Evolutionary conservation across 2,888 invertebrate species (phyloP), one percentile per base, ranked within the genome.

Genomic region (Rhodophaea formosa): DNA sequence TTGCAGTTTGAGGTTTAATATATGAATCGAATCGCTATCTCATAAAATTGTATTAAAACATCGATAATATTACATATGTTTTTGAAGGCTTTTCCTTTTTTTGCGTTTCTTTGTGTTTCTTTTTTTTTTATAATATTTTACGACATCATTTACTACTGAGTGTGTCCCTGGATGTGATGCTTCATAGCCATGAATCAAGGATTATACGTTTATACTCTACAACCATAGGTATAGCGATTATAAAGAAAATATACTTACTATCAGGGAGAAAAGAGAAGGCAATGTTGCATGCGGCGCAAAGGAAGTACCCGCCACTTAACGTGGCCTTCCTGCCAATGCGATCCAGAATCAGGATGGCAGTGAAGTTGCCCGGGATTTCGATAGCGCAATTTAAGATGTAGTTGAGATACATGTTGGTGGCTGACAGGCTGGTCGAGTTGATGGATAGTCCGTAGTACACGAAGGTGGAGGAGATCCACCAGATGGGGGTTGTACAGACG

Each of bases 351-450:
- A 93, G 72, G 53, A 92, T 92, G 0, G 94, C 93, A 39, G 92
- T 67, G 68, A 93, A 82, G 71, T 93, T 94, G 0, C 94, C 95
- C 0, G 95, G 95, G 57, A 95, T 93, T 76, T 95, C 95, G 3
- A 93, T 92, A 8, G 92, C 75, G 0, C 92, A 82, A 5, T 93
- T 93, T 17, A 93, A 79, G 58, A 94, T 90, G 71, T 94, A 95
- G 80, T 94, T 95, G 10, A 93, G 55, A 74, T 94, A 94, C 15
- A 71, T 90, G 74, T 94, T 93, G 16, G 43, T 44, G 1, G 94
- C 94, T 3, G 92, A 92, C 62, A 95, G 80, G n/a, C 92, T 88
- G 0, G 93, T 93, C 0, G 94, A 92, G 70, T 93, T 94, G 42
- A 94, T 79, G 0, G 93, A 93, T 53, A 95, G 72, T 0, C 94